These are phyloP conservation scores for Abramis brama DNA, from an alignment of 2,113 vertebrate species.

Conservation along the genomic window DNA sequence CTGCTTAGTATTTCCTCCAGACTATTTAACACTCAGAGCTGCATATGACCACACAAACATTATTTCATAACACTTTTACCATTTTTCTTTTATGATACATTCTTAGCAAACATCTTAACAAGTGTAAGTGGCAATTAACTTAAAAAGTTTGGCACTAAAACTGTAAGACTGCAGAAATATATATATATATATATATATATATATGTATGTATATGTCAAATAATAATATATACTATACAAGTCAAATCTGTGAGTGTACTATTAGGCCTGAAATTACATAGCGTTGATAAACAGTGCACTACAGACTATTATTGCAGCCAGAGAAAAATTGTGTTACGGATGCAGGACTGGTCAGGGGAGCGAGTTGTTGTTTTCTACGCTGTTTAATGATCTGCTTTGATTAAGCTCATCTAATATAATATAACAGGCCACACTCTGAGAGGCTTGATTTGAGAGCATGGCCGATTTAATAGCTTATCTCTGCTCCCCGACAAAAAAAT, in stretches of 20 bases:
- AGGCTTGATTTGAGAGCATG: slow-evolving; percentile 45
- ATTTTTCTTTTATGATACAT: slow-evolving; percentile 21
- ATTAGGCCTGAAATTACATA: slow-evolving; percentile 1
- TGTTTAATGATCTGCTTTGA: slow-evolving; percentile 40
- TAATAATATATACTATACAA: neutral
- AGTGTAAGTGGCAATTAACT: neutral
- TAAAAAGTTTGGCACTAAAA: neutral
- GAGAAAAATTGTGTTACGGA: neutral
- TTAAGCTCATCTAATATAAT: slow-evolving; percentile 51
- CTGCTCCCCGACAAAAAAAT: slow-evolving; percentile 45
- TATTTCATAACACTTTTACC: slow-evolving; percentile 31
- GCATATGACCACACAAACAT: slow-evolving; percentile 20
- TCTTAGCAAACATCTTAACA: neutral
- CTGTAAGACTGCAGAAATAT: neutral
- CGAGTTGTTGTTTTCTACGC: neutral
- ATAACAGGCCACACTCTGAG: slow-evolving; percentile 22
- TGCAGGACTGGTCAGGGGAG: slow-evolving; percentile 2
- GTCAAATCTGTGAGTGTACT: slow-evolving; percentile 15
- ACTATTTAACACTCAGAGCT: slow-evolving; percentile 19
- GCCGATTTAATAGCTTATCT: slow-evolving; percentile 48
- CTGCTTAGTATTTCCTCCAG: neutral
- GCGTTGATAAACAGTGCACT: neutral
- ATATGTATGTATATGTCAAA: no score
- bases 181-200: no score
- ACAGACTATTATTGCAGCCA: neutral